Conservation (phyloP, 2,113 vertebrate species). For the Deroptyus accipitrinus region DNA sequence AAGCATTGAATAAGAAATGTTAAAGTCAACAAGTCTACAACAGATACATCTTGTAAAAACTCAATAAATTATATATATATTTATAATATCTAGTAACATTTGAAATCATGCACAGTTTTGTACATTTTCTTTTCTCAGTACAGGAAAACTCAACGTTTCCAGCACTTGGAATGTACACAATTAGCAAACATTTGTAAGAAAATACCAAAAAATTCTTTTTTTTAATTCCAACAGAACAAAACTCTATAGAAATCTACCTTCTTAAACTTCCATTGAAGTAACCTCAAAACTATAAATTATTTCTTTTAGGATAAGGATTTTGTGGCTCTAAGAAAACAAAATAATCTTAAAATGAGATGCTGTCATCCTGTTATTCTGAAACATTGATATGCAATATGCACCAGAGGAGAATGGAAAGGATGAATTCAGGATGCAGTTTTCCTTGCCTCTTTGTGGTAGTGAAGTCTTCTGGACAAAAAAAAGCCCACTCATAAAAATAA, state of each 20-base stretch:
- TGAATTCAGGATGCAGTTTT: slow-evolving; percentile 10
- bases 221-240: slow-evolving; percentile 69
- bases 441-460: not conserved
- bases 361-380: slow-evolving; percentile 33
- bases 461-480: not conserved
- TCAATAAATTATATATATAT: slow-evolving; percentile 85
- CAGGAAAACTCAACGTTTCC: slow-evolving; percentile 44
- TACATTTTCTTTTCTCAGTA: slow-evolving; percentile 65
- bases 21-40: slow-evolving; percentile 80
- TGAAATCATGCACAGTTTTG: slow-evolving; percentile 68
- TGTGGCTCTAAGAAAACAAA: slow-evolving; percentile 43
- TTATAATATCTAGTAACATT: slow-evolving; percentile 78
- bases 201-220: slow-evolving; percentile 68
- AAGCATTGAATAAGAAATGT: slow-evolving; percentile 79
- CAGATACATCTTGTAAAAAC: slow-evolving; percentile 80
- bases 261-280: slow-evolving; percentile 54
- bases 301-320: slow-evolving; percentile 59
- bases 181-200: slow-evolving; percentile 77
- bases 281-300: slow-evolving; percentile 72
- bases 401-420: slow-evolving; percentile 36
- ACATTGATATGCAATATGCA: slow-evolving; percentile 23
- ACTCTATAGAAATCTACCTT: slow-evolving; percentile 73
- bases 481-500: not conserved
- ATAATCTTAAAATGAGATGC: slow-evolving; percentile 32
- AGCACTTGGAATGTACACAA: slow-evolving; percentile 73